A percentile compares a stretch with the other conserved stretches of the same genome.
Evolutionary conservation across 2,113 vertebrate genomes (phyloP).

Genomic region (Rhinopomastus cyanomelas): DNA sequence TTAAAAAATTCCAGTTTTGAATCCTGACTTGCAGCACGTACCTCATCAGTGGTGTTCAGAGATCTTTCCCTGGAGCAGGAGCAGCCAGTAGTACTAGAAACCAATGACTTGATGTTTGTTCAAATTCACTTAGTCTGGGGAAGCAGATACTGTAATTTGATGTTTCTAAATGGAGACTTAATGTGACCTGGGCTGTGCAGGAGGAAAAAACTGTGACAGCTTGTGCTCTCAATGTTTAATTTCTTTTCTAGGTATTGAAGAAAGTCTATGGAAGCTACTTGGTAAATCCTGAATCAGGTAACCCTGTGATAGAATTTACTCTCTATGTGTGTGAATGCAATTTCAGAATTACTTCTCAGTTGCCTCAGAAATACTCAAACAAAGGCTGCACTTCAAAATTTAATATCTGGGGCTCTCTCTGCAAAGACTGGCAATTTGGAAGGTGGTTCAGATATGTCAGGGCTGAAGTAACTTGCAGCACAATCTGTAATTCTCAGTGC

Average conservation of each 20-base stretch:
- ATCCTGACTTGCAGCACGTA: not conserved
- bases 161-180: not conserved
- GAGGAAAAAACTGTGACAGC: not conserved
- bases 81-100: not conserved
- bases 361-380: not conserved
- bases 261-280: slow-evolving; percentile 89
- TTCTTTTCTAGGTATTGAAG: slow-evolving; percentile 86
- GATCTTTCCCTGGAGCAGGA: not conserved
- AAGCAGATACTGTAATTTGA: not conserved
- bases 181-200: not conserved
- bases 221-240: not conserved
- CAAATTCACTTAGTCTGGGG: not conserved
- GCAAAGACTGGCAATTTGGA: not conserved
- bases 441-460: not conserved
- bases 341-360: not conserved
- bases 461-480: slow-evolving; percentile 3
- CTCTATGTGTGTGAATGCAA: not conserved
- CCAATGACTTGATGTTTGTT: not conserved
- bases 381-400: not conserved
- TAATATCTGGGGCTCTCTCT: not conserved
- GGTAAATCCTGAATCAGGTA: slow-evolving; percentile 87
- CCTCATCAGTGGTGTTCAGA: not conserved
- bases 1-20: not conserved
- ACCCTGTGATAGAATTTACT: slow-evolving; percentile 23
- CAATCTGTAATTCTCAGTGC: slow-evolving; percentile 20